These are phyloP conservation scores for Rotaria macrura DNA, from an alignment of 2,888 invertebrate species.

Conservation along the genomic window DNA sequence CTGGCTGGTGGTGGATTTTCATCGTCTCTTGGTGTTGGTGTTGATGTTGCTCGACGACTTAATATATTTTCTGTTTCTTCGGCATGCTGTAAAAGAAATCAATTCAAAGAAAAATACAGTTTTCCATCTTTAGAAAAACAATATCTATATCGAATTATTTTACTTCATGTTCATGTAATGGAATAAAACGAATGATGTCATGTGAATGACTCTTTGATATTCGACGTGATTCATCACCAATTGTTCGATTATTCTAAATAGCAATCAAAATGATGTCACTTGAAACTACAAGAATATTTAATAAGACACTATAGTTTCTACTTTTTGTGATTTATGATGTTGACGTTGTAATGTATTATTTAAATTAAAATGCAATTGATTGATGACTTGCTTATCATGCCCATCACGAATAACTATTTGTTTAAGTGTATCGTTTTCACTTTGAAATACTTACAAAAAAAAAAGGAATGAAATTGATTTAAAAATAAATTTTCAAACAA, in stretches of 20 bases:
- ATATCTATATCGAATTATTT: too few species aligned
- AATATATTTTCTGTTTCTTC: background rate
- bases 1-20: background rate
- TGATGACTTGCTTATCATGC: background rate
- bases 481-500: background rate
- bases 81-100: too few species aligned
- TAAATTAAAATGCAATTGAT: background rate
- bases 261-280: too few species aligned
- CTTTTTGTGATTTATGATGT: background rate
- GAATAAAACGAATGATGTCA: background rate
- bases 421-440: background rate
- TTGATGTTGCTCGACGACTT: background rate
- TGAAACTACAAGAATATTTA: too few species aligned
- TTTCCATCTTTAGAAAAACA: too few species aligned
- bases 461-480: background rate
- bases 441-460: background rate
- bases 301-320: too few species aligned
- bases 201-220: background rate
- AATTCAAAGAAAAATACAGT: too few species aligned
- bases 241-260: too few species aligned
- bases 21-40: background rate
- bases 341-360: background rate
- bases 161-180: background rate
- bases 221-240: background rate
- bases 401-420: constrained; percentile 4